Evolutionary conservation across 92 coral and sea anemone genomes (phyloP).

Genomic region (Porites cylindrica): DNA sequence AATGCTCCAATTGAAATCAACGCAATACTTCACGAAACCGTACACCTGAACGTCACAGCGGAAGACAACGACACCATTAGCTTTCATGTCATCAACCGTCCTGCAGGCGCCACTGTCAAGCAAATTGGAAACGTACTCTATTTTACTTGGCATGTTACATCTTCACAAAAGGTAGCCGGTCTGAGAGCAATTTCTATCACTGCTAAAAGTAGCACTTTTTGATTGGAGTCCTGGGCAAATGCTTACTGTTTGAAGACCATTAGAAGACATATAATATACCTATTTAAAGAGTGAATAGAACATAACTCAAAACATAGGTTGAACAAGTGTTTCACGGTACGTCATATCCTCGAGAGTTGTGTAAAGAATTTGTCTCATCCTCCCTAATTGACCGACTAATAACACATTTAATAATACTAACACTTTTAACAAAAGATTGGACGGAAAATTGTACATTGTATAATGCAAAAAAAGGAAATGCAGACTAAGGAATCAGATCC

Average conservation of each 20-base stretch:
- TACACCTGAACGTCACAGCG: slow-evolving; percentile 53
- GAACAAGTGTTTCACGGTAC: too few species aligned
- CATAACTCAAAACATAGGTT: too few species aligned
- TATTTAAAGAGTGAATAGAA: too few species aligned
- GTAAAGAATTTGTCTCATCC: too few species aligned
- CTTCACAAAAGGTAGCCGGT: slow-evolving; percentile 30
- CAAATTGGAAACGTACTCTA: slow-evolving; percentile 18
- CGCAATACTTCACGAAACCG: slow-evolving; percentile 42
- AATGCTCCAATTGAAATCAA: slow-evolving; percentile 38
- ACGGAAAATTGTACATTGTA: too few species aligned
- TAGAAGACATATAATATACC: too few species aligned
- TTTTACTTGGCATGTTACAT: slow-evolving; percentile 22
- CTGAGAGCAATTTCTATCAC: not conserved
- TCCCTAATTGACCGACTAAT: too few species aligned
- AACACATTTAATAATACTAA: too few species aligned
- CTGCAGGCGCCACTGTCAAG: not conserved
- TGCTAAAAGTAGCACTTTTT: not conserved
- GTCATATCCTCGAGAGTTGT: too few species aligned
- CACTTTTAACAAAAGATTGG: too few species aligned
- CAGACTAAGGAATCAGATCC: too few species aligned
- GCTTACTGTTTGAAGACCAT: not conserved
- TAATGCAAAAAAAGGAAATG: too few species aligned
- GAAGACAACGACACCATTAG: slow-evolving; percentile 55
- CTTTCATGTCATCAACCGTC: slow-evolving; percentile 19
- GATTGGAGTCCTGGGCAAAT: slow-evolving; percentile 10